Base-by-base conservation (phyloP, 1,140 invertebrate genomes). In the Rhynchophorus ferrugineus region DNA sequence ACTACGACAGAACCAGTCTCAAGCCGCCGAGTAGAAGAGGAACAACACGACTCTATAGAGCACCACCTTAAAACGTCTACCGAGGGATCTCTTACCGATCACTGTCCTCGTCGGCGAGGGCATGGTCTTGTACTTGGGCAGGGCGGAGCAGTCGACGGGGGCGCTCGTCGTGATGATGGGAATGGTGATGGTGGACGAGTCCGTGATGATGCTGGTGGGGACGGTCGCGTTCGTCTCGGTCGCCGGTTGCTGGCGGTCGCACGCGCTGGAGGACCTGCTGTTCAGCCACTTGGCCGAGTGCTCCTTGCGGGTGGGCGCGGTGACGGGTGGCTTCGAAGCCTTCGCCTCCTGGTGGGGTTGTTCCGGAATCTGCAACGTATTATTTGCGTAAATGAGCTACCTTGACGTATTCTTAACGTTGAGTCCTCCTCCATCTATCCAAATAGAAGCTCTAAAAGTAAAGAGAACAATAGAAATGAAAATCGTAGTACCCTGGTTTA, bases 121-220 rank as follows among this genome's bases (percentile, higher is more conserved):
- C 73, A 80, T 76, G 0, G 76, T 80, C 62, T 78, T 79, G 45
- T 75, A 73, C 57, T 78, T 75, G 24, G 74, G 70, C 48, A 53
- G 2, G 54, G 58, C 61, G 46, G 60, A 49, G 24, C 71, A 62
- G 54, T 62, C 44, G 61, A 69, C 57, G 58, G 70, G 49, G 44
- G 63, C 64, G 58, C 73, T 68, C 3, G 71, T 65, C 37, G 62
- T 62, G 0, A 77, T 75, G 29, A 80, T 71, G 0, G 80, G 77
- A 41, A 79, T 79, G 1, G 76, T 73, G 7, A 77, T 77, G 1
- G 77, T 78, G 0, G 73, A 73, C 3, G 76, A 74, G 58, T 78
- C 75, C 0, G 72, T 76, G 3, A 79, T 67, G 29, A 76, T 73
- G n/a, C 70, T 78, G 0, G 75, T 75, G 2, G 60, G 53, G 11